These are phyloP conservation scores for Dendrolimus houi DNA, from an alignment of 2,888 invertebrate genomes.

Conservation along the genomic window DNA sequence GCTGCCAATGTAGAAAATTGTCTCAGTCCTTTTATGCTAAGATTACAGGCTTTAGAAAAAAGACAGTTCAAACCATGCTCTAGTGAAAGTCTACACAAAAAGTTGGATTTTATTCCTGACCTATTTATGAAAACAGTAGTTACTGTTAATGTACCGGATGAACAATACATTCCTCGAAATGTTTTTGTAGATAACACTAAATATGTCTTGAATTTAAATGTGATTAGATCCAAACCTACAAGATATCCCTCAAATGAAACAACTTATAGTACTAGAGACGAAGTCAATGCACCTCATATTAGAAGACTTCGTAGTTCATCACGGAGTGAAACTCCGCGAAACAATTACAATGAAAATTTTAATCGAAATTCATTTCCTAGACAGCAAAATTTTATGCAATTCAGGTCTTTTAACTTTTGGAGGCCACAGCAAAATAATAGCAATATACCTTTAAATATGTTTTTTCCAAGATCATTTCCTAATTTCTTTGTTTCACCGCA, in stretches of 20 bases:
- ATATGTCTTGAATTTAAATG: slow-evolving; percentile 42
- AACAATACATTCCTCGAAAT: slow-evolving; percentile 40
- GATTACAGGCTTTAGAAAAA: slow-evolving; percentile 28
- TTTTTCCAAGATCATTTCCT: slow-evolving; percentile 32
- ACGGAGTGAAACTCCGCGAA: slow-evolving; percentile 12
- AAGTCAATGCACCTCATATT: slow-evolving; percentile 36
- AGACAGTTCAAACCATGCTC: slow-evolving; percentile 25
- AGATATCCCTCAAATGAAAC: slow-evolving; percentile 19
- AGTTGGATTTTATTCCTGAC: slow-evolving; percentile 42
- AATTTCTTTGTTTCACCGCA: slow-evolving; percentile 25
- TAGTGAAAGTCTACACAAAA: slow-evolving; percentile 19
- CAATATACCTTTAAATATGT: slow-evolving; percentile 31
- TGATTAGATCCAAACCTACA: slow-evolving; percentile 23
- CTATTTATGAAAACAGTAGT: slow-evolving; percentile 32
- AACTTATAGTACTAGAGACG: slow-evolving; percentile 32
- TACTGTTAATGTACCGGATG: slow-evolving; percentile 38
- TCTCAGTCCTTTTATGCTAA: slow-evolving; percentile 10
- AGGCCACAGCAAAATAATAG: slow-evolving; percentile 26
- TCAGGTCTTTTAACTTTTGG: slow-evolving; percentile 29
- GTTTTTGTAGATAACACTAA: slow-evolving; percentile 37
- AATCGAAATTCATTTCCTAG: background rate
- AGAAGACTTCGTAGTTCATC: slow-evolving; percentile 29
- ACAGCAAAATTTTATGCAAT: slow-evolving; percentile 6
- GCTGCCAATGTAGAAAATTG: background rate
- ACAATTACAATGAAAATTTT: background rate